phyloP scores from a whole-genome alignment of 2,888 invertebrate genomes.

The Megaustenia siamemsis region DNA sequence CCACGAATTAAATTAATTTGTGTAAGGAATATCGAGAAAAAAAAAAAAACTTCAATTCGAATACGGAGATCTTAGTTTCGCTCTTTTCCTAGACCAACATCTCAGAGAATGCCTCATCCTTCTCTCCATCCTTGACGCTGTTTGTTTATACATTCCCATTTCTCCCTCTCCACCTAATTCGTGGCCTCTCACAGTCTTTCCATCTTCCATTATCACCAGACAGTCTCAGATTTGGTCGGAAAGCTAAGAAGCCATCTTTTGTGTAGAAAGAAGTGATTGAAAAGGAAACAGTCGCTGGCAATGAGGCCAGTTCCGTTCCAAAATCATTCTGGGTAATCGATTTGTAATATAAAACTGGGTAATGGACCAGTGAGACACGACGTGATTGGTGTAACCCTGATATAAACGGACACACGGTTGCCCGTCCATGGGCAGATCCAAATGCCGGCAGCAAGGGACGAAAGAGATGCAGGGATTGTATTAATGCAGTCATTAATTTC shows the following conservation, averaged over 20 bases:
- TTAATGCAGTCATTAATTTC: too few relatives aligned
- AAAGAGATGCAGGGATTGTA: not conserved
- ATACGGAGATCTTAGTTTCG: too few relatives aligned
- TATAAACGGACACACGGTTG: constrained; percentile 14
- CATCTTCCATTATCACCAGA: too few relatives aligned
- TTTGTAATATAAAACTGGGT: constrained; percentile 29
- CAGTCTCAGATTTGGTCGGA: not conserved
- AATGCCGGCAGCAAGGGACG: not conserved
- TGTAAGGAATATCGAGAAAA: too few relatives aligned
- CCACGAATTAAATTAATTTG: too few relatives aligned
- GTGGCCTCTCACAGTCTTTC: too few relatives aligned
- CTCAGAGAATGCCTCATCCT: too few relatives aligned
- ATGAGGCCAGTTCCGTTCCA: not conserved
- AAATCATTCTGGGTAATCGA: constrained; percentile 27
- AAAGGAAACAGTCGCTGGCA: not conserved
- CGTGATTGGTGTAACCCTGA: constrained; percentile 25
- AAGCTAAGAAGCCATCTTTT: constrained; percentile 23
- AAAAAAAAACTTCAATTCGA: too few relatives aligned
- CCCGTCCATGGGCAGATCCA: not conserved
- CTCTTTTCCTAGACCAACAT: too few relatives aligned
- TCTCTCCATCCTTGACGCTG: too few relatives aligned
- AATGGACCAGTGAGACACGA: not conserved
- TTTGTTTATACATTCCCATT: too few relatives aligned
- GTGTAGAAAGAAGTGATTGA: constrained; percentile 20
- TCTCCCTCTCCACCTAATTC: too few relatives aligned